Evolutionary conservation across 1,140 invertebrate genomes (phyloP), one percentile per base, ranked within the genome.

Genomic region (Thaumatotibia leucotreta): DNA sequence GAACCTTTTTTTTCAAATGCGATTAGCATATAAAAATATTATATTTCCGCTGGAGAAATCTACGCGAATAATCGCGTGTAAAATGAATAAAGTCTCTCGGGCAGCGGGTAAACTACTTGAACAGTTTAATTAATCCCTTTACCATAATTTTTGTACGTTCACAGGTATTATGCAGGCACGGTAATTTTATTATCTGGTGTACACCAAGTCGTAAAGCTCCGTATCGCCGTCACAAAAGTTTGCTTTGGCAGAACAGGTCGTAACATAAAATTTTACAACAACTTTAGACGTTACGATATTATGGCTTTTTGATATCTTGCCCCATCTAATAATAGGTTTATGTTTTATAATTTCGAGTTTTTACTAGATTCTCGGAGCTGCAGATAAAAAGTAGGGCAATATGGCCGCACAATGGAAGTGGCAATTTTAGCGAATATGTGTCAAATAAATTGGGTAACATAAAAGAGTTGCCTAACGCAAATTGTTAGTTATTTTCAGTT

Each of bases 221-320:
- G 73, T 83, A 79, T 77, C 73, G 73, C 71, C 63, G 70, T 69
- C 73, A 74, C 73, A 74, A 80, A 80, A 79, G 75, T 77, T 84
- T 76, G 75, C 72, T 80, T 81, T 73, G 70, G 72, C 69, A 72
- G 78, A 86, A 81, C 73, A 79, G 66, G 74, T 77, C 80, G 80
- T 78, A 79, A 78, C 80, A 80, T 86, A 83, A 86, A 82, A 86
- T 86, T 84, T 86, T 83, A 84, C 79, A 86, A 79, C 80, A 83
- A 86, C 75, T 83, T 83, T 75, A 80, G 82, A 83, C 83, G 77
- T 79, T 75, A 75, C 64, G 66, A 73, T 74, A 80, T 83, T 83
- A 85, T 77, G 64, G 74, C 74, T 78, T 82, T 83, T 85, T 85
- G 79, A 85, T 85, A 82, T 83, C 81, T 83, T 77, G 73, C 75